These are phyloP conservation scores for Eupeodes latifasciatus DNA, from an alignment of 2,888 invertebrate species.

Conservation along the genomic window DNA sequence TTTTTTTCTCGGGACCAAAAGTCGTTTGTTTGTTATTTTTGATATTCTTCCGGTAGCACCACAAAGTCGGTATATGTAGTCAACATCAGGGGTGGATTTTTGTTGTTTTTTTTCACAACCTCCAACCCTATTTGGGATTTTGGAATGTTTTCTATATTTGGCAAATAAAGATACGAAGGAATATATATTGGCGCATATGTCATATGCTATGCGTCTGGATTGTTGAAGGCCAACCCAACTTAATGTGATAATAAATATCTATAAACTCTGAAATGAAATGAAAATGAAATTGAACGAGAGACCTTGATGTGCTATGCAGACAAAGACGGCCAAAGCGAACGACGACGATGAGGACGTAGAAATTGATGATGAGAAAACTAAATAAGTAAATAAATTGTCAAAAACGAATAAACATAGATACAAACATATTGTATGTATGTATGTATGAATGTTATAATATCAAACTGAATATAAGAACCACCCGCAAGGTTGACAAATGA, in stretches of 20 bases:
- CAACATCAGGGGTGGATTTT: conserved; percentile 28
- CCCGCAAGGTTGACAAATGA: conserved; percentile 71
- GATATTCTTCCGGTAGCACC: conserved; percentile 60
- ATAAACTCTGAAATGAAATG: conserved; percentile 65
- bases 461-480: conserved; percentile 35
- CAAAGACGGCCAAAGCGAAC: not conserved
- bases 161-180: conserved; percentile 25
- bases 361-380: conserved; percentile 35
- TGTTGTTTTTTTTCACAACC: not conserved
- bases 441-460: no score
- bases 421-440: not conserved
- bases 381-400: conserved; percentile 65
- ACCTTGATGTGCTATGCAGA: not conserved
- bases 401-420: conserved; percentile 25
- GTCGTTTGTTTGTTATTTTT: conserved; percentile 63
- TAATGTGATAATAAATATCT: conserved; percentile 77
- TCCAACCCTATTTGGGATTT: conserved; percentile 31
- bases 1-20: conserved; percentile 3
- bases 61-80: not conserved
- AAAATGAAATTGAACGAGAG: conserved; percentile 50
- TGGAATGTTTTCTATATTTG: conserved; percentile 23
- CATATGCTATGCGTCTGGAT: conserved; percentile 76
- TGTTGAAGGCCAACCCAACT: conserved; percentile 54
- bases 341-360: no score
- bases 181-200: conserved; percentile 74